Evolutionary conservation across 2,113 vertebrate genomes (phyloP).

Genomic region (Syngnathus floridae): DNA sequence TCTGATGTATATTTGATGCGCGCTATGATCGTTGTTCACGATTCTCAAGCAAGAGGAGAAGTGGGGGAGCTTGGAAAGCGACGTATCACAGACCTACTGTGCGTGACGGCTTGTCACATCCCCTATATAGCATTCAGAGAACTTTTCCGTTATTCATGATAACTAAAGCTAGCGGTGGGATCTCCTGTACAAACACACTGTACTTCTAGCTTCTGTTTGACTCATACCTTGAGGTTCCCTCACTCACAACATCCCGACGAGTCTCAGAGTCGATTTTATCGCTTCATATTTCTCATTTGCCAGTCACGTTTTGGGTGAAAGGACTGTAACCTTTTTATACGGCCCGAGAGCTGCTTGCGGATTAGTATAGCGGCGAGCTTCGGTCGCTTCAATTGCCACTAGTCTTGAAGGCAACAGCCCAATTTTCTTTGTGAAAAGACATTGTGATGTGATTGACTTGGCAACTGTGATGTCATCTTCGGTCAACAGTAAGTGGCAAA

Average conservation of each 20-base stretch:
- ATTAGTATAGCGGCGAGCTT: too few species aligned
- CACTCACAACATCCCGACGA: not conserved
- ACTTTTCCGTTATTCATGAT: slow-evolving; percentile 6
- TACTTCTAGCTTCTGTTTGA: slow-evolving; percentile 6
- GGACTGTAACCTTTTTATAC: too few species aligned
- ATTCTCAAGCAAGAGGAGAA: slow-evolving; percentile 6
- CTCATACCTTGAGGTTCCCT: not conserved
- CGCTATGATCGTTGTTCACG: slow-evolving; percentile 19
- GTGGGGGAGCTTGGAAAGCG: slow-evolving; percentile 20
- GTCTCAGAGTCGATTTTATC: not conserved
- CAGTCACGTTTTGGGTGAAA: not conserved
- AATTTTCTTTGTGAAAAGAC: too few species aligned
- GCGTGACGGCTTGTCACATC: slow-evolving; percentile 2
- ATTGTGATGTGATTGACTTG: too few species aligned
- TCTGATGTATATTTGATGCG: slow-evolving; percentile 45
- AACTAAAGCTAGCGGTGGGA: slow-evolving; percentile 1
- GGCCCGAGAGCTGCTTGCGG: too few species aligned
- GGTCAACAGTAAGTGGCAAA: too few species aligned
- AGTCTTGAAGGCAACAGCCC: too few species aligned
- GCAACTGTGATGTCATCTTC: too few species aligned
- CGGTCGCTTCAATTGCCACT: too few species aligned
- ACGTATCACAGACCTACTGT: slow-evolving; percentile 3
- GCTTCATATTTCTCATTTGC: not conserved
- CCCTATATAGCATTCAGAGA: not conserved
- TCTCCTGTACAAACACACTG: not conserved